Conservation (phyloP, 2,888 invertebrate genomes). For the Lycophotia porphyrea region DNA sequence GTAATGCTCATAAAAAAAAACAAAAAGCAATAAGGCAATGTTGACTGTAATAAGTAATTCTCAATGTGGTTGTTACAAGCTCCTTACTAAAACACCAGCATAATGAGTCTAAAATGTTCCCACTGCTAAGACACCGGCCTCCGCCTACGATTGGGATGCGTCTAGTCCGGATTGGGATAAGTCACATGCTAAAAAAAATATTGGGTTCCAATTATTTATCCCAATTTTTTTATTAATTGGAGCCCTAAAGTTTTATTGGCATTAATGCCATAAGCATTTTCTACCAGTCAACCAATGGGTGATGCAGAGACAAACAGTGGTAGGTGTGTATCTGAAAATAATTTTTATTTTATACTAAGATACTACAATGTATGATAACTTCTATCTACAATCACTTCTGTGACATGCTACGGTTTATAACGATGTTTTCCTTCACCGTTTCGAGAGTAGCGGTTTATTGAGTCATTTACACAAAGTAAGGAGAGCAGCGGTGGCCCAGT, state of each 20-base stretch:
- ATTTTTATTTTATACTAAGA: too few relatives aligned
- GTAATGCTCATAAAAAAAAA: too few relatives aligned
- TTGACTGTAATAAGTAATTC: not conserved
- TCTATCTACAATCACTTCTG: not conserved
- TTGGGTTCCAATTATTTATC: too few relatives aligned
- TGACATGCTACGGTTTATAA: not conserved
- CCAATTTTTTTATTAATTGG: too few relatives aligned
- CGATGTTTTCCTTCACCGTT: not conserved
- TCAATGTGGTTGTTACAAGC: not conserved
- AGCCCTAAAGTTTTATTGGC: too few relatives aligned
- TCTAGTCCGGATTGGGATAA: not conserved
- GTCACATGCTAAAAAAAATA: too few relatives aligned
- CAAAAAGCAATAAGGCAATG: not conserved
- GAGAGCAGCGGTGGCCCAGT: too few relatives aligned
- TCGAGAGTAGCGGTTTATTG: not conserved
- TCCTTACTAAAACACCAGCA: not conserved
- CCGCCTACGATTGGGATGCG: fast-evolving
- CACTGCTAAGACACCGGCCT: not conserved
- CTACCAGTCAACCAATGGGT: too few relatives aligned
- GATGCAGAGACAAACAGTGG: too few relatives aligned
- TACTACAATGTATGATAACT: too few relatives aligned
- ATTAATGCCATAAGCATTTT: too few relatives aligned
- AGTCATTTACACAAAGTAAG: not conserved
- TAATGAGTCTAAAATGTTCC: not conserved
- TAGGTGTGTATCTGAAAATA: too few relatives aligned